Conservation (phyloP, 2,797 vertebrate species). For the Muscicapa striata region DNA sequence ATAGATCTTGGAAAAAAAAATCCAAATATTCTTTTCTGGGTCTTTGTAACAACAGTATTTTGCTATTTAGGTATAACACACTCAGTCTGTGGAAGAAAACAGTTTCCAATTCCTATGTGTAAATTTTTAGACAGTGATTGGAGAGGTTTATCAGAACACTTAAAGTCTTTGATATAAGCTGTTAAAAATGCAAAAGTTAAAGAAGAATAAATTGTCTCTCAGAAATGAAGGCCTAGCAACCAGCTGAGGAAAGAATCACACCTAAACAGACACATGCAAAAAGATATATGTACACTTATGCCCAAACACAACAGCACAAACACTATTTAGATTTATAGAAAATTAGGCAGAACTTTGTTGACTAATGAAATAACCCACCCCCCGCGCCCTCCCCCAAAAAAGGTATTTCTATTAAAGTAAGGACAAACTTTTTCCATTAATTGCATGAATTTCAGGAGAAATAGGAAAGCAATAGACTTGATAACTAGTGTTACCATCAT, state of each 20-base stretch:
- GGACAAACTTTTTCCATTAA: not conserved
- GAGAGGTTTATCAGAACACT: constrained; percentile 40
- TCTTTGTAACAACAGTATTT: not conserved
- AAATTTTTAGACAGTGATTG: constrained; percentile 26
- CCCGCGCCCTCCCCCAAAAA: not conserved
- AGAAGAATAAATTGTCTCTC: not conserved
- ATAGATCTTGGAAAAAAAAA: not conserved
- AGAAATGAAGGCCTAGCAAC: not conserved
- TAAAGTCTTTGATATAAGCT: constrained; percentile 29
- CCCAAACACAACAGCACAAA: not conserved
- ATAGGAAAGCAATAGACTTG: not conserved
- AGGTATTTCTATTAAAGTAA: not conserved
- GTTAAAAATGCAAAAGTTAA: not conserved
- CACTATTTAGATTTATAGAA: not conserved
- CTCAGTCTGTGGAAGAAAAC: not conserved
- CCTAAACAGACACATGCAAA: not conserved
- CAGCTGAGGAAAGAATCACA: not conserved
- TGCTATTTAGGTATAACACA: not conserved
- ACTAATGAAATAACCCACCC: not conserved
- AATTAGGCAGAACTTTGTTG: not conserved
- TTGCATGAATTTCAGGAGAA: not conserved
- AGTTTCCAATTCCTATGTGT: not conserved
- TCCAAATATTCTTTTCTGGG: not conserved
- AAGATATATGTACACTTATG: not conserved
- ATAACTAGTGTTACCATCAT: not conserved